These are phyloP conservation scores for Microcebus lehilahytsara DNA, from an alignment of 2,113 vertebrate species.

Conservation along the genomic window DNA sequence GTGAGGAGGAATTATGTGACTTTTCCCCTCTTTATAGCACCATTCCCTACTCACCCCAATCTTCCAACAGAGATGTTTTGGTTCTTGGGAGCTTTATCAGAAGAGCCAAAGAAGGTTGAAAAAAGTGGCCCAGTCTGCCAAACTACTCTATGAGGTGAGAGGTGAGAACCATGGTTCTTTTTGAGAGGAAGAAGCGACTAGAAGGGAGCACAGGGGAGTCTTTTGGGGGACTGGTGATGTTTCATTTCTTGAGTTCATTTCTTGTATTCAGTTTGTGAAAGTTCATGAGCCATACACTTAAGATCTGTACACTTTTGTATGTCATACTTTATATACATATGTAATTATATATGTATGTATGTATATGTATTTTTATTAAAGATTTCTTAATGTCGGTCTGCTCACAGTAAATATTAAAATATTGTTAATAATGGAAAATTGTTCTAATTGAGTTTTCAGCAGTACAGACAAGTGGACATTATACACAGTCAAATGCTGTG, in stretches of 20 bases:
- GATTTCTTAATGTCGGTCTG: not conserved
- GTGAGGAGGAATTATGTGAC: not conserved
- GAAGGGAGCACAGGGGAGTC: not conserved
- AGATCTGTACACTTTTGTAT: not conserved
- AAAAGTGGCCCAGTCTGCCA: not conserved
- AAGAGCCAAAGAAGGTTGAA: not conserved
- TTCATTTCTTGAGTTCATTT: not conserved
- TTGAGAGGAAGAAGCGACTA: not conserved
- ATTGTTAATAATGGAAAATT: not conserved
- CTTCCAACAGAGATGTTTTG: slow-evolving; percentile 34
- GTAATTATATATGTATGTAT: too few relatives aligned
- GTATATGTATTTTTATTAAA: not conserved
- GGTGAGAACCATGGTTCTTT: not conserved
- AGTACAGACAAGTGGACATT: not conserved
- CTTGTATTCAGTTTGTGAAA: not conserved
- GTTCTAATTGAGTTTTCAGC: not conserved
- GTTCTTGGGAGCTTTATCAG: slow-evolving; percentile 11
- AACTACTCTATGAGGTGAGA: not conserved
- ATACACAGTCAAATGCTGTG: not conserved
- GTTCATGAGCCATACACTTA: not conserved
- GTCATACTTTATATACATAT: not conserved
- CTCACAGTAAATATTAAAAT: not conserved
- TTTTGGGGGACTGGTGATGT: not conserved
- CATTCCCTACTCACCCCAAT: not conserved
- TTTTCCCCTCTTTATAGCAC: not conserved